Evolutionary conservation across 2,888 invertebrate genomes (phyloP), one percentile per base, ranked within the genome.

Genomic region (Psococerastis gibbosa): DNA sequence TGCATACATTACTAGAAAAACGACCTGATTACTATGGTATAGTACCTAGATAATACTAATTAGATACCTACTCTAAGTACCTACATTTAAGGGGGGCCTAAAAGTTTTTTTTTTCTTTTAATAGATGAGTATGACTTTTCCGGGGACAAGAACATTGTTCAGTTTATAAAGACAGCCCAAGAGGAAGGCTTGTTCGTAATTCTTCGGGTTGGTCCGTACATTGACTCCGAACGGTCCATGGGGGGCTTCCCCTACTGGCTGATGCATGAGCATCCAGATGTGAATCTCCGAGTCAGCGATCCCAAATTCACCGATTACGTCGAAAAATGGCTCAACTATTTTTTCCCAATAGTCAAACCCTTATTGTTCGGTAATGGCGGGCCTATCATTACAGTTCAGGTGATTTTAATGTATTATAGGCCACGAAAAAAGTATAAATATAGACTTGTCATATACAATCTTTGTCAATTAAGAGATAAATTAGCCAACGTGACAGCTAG

Each of bases 201-300:
- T 38, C 60, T 91, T 1, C 64, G 91, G 18, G 77, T 84, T 0
- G 91, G 91, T 0, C 91, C 91, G 0, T 91, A 85, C 54, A 88
- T 89, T 52, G 85, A 87, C 59, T 85, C 81, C 11, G 91, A 92
- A 64, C 75, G 87, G 60, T 88, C 91, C 51, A 34, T 34, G 81
- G 84, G 84, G 11, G 85, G 85, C 3, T 65, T 83, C 43, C 58
- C 58, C 35, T 52, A 50, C 42, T 57, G 58, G 58, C 43, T 57
- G 22, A 48, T 57, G 42, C 48, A 48, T 3, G 46, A 50, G 13
- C 52, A 54, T 42, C 53, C 78, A 0, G 60, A 67, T 13, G 78
- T 81, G 49, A 64, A 62, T 50, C 58, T 82, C 8, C 68, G 83
- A 44, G 69, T 77, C 3, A 69, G 67, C 31, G 76, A 82, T 54